Evolutionary conservation across 2,888 invertebrate genomes (phyloP).

Genomic region (Thecocarcelia acutangulata): DNA sequence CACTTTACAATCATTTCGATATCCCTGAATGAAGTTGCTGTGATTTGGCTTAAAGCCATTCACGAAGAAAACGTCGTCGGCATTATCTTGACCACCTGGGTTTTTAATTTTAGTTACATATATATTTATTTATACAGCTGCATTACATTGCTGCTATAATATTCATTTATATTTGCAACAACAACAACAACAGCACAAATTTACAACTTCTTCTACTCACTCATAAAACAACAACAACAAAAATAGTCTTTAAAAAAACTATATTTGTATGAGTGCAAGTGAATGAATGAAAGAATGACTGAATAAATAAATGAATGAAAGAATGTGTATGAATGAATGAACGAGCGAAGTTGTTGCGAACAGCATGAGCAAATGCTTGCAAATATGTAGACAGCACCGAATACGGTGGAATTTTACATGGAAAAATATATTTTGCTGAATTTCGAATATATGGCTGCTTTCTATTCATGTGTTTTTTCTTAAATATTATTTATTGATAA

Average conservation of each 20-base stretch:
- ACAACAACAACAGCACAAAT: constrained; percentile 3
- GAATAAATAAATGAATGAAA: constrained; percentile 1
- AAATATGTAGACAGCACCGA: no score
- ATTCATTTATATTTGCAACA: constrained; percentile 56
- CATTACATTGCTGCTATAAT: constrained; percentile 58
- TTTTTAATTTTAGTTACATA: background rate
- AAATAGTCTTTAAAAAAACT: constrained; percentile 3
- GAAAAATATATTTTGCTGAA: no score
- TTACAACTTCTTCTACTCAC: constrained; percentile 3
- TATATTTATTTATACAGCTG: constrained; percentile 60
- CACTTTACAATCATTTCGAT: no score
- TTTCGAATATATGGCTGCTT: no score
- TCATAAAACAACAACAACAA: constrained; percentile 23
- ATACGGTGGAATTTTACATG: no score
- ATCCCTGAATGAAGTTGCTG: no score
- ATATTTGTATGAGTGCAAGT: constrained; percentile 41
- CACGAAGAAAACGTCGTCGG: no score
- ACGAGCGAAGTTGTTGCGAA: constrained; percentile 6
- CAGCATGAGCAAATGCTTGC: background rate
- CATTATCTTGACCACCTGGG: no score
- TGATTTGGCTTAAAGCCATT: no score
- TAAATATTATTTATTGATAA: no score
- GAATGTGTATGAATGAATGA: constrained; percentile 3
- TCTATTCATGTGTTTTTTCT: no score
- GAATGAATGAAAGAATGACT: constrained; percentile 19